Percentiles rank a stretch among this genome's conserved stretches.
phyloP scores from a whole-genome alignment of 2,113 vertebrate species.

The Phyllopteryx taeniolatus region DNA sequence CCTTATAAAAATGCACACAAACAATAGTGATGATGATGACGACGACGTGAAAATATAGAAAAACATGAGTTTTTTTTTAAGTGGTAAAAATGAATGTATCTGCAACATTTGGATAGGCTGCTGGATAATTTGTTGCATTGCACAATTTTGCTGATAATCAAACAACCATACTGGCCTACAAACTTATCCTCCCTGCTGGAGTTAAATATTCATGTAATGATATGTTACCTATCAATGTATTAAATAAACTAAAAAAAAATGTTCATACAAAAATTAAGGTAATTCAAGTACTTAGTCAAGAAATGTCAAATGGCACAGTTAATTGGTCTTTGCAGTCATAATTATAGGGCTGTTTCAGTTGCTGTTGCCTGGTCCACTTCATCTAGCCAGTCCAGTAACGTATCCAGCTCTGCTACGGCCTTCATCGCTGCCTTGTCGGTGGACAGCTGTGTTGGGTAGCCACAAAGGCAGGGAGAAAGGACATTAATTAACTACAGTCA shows the following conservation, averaged over 20 bases:
- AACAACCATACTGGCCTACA: background rate
- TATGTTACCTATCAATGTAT: background rate
- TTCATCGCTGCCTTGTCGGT: constrained; percentile 76
- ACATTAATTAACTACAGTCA: background rate
- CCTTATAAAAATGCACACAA: background rate
- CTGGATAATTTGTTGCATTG: background rate
- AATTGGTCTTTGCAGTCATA: background rate
- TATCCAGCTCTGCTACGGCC: constrained; percentile 85
- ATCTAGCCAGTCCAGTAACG: constrained; percentile 84
- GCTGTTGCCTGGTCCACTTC: constrained; percentile 30
- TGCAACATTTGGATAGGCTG: too few relatives aligned
- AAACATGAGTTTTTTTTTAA: background rate
- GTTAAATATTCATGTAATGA: background rate
- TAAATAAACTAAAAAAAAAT: constrained; percentile 25
- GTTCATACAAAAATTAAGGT: constrained; percentile 15
- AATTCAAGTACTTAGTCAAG: constrained; percentile 29
- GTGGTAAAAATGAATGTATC: background rate
- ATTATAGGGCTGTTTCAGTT: background rate
- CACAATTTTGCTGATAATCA: background rate
- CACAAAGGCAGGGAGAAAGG: background rate
- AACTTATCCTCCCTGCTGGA: background rate
- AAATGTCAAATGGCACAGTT: constrained; percentile 22
- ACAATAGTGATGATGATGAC: too few relatives aligned
- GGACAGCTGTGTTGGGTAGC: constrained; percentile 72
- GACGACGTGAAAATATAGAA: background rate